Evolutionary conservation across 2,888 invertebrate species (phyloP).

Genomic region (Leptopilina myrica): DNA sequence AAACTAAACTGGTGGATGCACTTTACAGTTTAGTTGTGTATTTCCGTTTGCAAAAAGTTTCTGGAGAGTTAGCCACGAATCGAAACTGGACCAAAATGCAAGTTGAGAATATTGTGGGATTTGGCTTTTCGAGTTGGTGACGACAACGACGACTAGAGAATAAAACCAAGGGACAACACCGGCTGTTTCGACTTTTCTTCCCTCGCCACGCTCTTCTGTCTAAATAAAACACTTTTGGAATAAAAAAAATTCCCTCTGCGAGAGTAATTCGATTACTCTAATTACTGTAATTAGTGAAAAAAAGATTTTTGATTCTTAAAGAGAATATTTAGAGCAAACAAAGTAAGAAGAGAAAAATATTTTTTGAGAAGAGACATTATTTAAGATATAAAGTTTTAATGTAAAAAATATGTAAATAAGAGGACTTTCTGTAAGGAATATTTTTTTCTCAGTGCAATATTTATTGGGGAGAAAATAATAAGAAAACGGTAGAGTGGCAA

Average conservation of each 20-base stretch:
- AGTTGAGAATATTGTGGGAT: conserved; percentile 35
- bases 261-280: no score
- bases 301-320: no score
- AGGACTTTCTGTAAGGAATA: no score
- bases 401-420: no score
- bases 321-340: no score
- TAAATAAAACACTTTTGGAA: not conserved
- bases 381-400: not conserved
- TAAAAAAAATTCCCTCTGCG: not conserved
- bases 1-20: conserved; percentile 31
- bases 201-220: not conserved
- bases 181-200: conserved; percentile 30
- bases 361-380: not conserved
- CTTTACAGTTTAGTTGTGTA: conserved; percentile 15
- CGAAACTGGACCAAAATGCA: conserved; percentile 39
- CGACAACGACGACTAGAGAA: conserved; percentile 22
- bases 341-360: not conserved
- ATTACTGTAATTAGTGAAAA: no score
- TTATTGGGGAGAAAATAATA: not conserved
- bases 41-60: conserved; percentile 31
- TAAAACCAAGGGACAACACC: conserved; percentile 36
- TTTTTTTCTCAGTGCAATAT: not conserved
- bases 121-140: conserved; percentile 39
- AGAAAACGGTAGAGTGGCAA: not conserved
- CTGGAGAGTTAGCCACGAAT: conserved; percentile 22